Base-by-base conservation (phyloP, 2,888 invertebrate species). In the Noctuana brunneofusca region DNA sequence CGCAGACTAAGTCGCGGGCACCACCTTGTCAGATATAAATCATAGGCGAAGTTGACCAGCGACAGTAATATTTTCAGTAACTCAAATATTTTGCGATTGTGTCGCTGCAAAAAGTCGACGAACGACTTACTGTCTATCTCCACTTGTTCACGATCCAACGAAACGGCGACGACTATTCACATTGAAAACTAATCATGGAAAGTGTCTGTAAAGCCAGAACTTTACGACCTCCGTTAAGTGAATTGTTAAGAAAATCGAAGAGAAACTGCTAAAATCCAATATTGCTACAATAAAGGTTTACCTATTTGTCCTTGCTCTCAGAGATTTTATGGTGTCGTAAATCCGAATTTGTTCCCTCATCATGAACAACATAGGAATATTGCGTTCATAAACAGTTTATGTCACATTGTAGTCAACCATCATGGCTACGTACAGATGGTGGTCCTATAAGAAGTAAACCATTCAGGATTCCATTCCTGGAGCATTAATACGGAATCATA, bases 231-330 rank as follows among this genome's bases (percentile, higher is more conserved):
- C 16, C 4, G 9, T n/a, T 1, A n/a, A 27, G 8, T 30, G 5
- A 48, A 11, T 18, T n/a, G n/a, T 24, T 24, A 49, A 11, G 24
- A 1, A 8, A 30, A 50, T 30, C 16, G 30, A 50, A 50, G 14
- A 8, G 30, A 27, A 30, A 27, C 27, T 16, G 50, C 8, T 30
- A 16, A 50, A 18, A 12, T 14, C 11, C 27, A 16, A 16, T 32
- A 18, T 32, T 52, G 52, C 18, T 32, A 5, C 32, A 12, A 32
- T 52, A 52, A 52, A 52, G 16, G 16, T 32, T 52, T 52, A 50
- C 27, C 52, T 52, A 12, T 50, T 50, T 50, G 49, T 18, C 49
- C 52, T 52, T 22, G 14, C 52, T 5, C 9, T 32, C 16, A 14
- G 11, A 30, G 14, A 11, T 12, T 52, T 52, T 52, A 52, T 32